These are phyloP conservation scores for Acarapis woodi DNA, from an alignment of 1,140 invertebrate genomes.

Conservation along the genomic window DNA sequence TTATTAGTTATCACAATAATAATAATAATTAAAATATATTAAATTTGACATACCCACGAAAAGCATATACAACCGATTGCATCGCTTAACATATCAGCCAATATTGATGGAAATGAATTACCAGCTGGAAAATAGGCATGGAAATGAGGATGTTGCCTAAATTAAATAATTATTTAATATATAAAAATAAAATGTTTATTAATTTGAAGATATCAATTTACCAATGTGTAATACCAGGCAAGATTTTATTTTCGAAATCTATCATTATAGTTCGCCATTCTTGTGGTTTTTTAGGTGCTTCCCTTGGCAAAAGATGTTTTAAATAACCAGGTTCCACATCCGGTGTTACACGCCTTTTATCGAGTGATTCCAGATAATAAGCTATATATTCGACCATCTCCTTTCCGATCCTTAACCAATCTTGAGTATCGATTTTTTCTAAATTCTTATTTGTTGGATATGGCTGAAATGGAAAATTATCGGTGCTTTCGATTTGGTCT, in stretches of 20 bases:
- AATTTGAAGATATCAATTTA: too few species aligned
- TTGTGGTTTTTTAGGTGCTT: conserved; percentile 59
- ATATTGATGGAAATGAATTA: conserved; percentile 83
- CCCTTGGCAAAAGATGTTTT: conserved; percentile 38
- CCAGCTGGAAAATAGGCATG: conserved; percentile 96
- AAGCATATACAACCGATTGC: conserved; percentile 92
- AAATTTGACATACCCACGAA: conserved; percentile 51
- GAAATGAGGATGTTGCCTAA: conserved; percentile 92
- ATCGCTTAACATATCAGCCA: conserved; percentile 88
- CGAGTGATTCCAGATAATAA: conserved; percentile 64
- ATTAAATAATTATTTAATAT: too few species aligned
- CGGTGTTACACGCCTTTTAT: conserved; percentile 46
- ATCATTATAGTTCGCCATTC: conserved; percentile 68
- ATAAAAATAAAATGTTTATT: too few species aligned
- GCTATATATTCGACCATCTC: conserved; percentile 97
- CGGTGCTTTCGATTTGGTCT: too few species aligned
- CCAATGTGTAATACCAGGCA: conserved; percentile 96
- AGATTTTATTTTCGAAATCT: conserved; percentile 82
- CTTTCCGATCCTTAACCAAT: conserved; percentile 39
- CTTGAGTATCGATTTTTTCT: conserved; percentile 35
- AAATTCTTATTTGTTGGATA: too few species aligned
- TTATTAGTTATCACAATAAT: neutral
- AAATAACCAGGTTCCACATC: conserved; percentile 76
- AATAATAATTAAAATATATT: conserved; percentile 1
- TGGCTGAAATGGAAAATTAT: conserved; percentile 2